phyloP scores from a whole-genome alignment of 92 coral and sea anemone species.

The Epizoanthus scotinus region DNA sequence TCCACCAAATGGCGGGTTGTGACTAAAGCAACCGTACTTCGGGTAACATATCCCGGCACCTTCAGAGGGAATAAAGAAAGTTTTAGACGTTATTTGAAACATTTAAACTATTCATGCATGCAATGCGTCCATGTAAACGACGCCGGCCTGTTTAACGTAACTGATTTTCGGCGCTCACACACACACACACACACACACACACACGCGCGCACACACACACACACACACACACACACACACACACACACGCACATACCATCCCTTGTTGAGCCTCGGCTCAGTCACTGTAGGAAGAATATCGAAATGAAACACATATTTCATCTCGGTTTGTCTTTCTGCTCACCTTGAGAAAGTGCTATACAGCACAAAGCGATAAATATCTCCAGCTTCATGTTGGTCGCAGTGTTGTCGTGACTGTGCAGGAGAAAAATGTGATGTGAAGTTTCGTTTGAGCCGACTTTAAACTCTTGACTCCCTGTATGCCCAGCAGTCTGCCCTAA shows the following conservation, averaged over 20 bases:
- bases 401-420: neutral
- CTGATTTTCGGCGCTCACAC: too few relatives aligned
- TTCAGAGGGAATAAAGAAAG: neutral
- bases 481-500: neutral
- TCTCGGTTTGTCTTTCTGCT: neutral
- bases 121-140: neutral
- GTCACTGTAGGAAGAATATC: too few relatives aligned
- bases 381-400: conserved; percentile 2
- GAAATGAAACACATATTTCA: too few relatives aligned
- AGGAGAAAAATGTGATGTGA: neutral
- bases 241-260: too few relatives aligned
- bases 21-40: conserved; percentile 68
- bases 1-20: conserved; percentile 57
- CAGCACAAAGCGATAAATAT: conserved; percentile 12
- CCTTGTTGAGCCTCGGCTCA: too few relatives aligned
- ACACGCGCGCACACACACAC: too few relatives aligned
- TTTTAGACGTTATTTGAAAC: neutral
- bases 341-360: conserved; percentile 15
- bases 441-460: neutral
- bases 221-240: too few relatives aligned
- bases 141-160: too few relatives aligned
- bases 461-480: neutral
- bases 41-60: conserved; percentile 66
- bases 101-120: neutral
- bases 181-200: too few relatives aligned